A percentile compares a stretch with the other conserved stretches of the same genome.
phyloP scores from a whole-genome alignment of 2,113 vertebrate genomes.

The Orientallactaga bullata region DNA sequence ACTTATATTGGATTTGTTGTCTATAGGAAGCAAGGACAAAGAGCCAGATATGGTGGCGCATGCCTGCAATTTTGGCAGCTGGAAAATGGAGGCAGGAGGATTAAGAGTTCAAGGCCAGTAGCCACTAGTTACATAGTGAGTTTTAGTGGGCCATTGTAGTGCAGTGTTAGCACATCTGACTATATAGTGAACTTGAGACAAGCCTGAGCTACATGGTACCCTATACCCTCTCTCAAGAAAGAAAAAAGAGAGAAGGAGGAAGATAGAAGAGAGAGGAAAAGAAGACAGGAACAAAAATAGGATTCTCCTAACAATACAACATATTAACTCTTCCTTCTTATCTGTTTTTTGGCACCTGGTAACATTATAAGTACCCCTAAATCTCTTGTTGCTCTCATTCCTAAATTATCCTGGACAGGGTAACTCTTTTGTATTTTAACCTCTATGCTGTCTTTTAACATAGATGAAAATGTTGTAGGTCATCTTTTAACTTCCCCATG shows the following conservation, averaged over 20 bases:
- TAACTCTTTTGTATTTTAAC: not conserved
- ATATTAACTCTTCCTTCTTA: not conserved
- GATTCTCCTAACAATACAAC: not conserved
- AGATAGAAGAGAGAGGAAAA: not conserved
- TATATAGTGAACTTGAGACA: too few relatives aligned
- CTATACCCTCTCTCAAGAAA: not conserved
- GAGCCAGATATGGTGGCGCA: not conserved
- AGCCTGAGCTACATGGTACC: not conserved
- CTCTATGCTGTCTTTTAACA: conserved; percentile 36
- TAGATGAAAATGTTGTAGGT: conserved; percentile 32
- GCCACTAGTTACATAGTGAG: not conserved
- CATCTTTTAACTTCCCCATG: conserved; percentile 37
- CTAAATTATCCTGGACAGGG: not conserved
- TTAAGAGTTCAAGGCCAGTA: not conserved
- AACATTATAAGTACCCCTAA: not conserved
- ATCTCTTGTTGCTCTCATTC: not conserved
- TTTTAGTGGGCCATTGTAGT: too few relatives aligned
- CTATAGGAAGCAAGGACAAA: not conserved
- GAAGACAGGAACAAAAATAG: not conserved
- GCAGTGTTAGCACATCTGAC: too few relatives aligned
- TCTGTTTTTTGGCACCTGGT: not conserved
- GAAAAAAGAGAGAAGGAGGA: not conserved
- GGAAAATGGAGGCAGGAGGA: not conserved
- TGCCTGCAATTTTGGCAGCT: not conserved
- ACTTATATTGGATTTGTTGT: conserved; percentile 21